A percentile compares a stretch with the other conserved stretches of the same genome.
Conservation (phyloP, 2,797 vertebrate species). For the Sphenodon punctatus region DNA sequence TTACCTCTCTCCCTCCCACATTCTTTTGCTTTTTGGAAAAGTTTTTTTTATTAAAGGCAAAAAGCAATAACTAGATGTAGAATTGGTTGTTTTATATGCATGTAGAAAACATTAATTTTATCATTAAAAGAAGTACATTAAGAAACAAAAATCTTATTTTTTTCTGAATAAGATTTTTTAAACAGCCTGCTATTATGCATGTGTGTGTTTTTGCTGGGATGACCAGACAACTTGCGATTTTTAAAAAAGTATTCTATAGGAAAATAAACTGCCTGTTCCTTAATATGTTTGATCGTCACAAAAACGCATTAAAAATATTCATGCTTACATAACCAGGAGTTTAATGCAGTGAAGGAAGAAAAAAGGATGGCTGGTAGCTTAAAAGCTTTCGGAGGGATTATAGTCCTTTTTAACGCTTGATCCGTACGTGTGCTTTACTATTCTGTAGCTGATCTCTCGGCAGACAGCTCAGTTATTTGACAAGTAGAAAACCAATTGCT, state of each 20-base stretch:
- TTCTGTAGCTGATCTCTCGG: conserved; percentile 10
- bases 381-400: conserved; percentile 37
- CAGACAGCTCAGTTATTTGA: conserved; percentile 1
- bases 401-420: conserved; percentile 47
- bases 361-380: conserved; percentile 12
- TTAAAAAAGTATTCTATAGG: not conserved
- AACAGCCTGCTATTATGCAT: not conserved
- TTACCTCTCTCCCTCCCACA: not conserved
- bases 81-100: not conserved
- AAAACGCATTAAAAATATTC: not conserved
- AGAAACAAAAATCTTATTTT: not conserved
- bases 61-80: not conserved
- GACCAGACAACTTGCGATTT: not conserved
- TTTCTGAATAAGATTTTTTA: not conserved
- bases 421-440: not conserved
- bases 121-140: not conserved
- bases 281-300: not conserved
- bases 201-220: not conserved
- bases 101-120: not conserved
- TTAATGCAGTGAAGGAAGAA: conserved; percentile 2
- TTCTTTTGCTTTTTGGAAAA: not conserved
- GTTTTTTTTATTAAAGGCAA: not conserved
- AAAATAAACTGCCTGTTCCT: not conserved
- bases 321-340: conserved; percentile 22
- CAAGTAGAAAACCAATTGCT: conserved; percentile 12